These are phyloP conservation scores for Heterodera filipjevi DNA, from an alignment of 2,888 invertebrate species.

Conservation along the genomic window DNA sequence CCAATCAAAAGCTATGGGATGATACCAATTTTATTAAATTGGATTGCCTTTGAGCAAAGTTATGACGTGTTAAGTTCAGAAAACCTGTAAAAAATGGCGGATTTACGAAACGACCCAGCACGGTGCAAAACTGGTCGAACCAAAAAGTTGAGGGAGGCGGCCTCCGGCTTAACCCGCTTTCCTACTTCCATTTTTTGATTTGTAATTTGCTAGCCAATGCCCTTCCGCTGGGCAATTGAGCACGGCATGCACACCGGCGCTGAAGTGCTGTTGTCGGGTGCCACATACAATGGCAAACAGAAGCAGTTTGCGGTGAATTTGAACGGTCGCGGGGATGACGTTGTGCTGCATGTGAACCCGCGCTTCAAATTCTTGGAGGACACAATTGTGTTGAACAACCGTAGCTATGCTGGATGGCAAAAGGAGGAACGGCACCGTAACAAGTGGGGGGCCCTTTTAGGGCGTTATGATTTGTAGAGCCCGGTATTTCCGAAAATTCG, in stretches of 20 bases:
- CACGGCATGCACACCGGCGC: slow-evolving; percentile 24
- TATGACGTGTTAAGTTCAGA: no score
- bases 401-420: slow-evolving; percentile 28
- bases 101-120: no score
- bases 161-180: no score
- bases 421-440: slow-evolving; percentile 33
- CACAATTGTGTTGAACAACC: slow-evolving; percentile 31
- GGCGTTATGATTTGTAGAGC: no score
- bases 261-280: slow-evolving; percentile 24
- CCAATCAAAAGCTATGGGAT: no score
- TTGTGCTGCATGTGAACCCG: slow-evolving; percentile 33
- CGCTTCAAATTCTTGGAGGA: slow-evolving; percentile 34
- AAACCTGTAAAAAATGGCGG: no score
- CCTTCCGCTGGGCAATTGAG: slow-evolving; percentile 20
- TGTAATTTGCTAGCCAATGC: slow-evolving; percentile 23
- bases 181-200: no score
- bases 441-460: no score
- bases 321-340: slow-evolving; percentile 20
- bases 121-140: no score
- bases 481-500: neutral
- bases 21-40: no score
- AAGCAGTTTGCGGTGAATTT: slow-evolving; percentile 28
- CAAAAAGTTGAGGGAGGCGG: no score
- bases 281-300: slow-evolving; percentile 23
- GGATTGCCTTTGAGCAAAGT: no score